These are phyloP conservation scores for Lottia gigantea DNA, from an alignment of 2,888 invertebrate genomes.

Conservation along the genomic window DNA sequence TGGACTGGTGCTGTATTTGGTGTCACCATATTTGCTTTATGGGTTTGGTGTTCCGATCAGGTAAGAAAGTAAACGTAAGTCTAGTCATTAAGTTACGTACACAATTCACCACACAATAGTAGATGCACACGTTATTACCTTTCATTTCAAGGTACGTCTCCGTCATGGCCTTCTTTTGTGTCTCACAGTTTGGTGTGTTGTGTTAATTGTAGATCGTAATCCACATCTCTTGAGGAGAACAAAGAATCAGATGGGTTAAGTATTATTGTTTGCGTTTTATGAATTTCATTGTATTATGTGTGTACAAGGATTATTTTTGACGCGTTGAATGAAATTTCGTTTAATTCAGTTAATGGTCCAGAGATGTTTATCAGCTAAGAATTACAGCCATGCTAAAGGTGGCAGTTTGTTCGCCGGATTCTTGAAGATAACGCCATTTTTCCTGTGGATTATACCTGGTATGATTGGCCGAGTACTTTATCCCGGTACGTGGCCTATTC, in stretches of 20 bases:
- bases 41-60: conserved; percentile 65
- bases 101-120: too few species aligned
- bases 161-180: too few species aligned
- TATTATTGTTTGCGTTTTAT: too few species aligned
- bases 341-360: conserved; percentile 71
- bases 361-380: conserved; percentile 70
- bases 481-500: conserved; percentile 56
- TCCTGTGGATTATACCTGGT: conserved; percentile 69
- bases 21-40: conserved; percentile 52
- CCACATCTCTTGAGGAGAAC: too few species aligned
- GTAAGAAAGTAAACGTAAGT: conserved; percentile 37
- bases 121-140: too few species aligned
- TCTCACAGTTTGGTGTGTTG: too few species aligned
- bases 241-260: too few species aligned
- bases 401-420: conserved; percentile 69
- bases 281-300: too few species aligned
- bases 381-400: conserved; percentile 70
- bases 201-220: too few species aligned
- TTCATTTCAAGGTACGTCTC: too few species aligned
- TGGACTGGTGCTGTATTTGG: conserved; percentile 60
- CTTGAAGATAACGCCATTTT: conserved; percentile 69
- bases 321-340: background rate
- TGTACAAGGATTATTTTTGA: too few species aligned
- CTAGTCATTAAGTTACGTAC: too few species aligned
- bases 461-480: conserved; percentile 71